Conservation (phyloP, 2,797 vertebrate genomes). For the Aphelocoma californica region DNA sequence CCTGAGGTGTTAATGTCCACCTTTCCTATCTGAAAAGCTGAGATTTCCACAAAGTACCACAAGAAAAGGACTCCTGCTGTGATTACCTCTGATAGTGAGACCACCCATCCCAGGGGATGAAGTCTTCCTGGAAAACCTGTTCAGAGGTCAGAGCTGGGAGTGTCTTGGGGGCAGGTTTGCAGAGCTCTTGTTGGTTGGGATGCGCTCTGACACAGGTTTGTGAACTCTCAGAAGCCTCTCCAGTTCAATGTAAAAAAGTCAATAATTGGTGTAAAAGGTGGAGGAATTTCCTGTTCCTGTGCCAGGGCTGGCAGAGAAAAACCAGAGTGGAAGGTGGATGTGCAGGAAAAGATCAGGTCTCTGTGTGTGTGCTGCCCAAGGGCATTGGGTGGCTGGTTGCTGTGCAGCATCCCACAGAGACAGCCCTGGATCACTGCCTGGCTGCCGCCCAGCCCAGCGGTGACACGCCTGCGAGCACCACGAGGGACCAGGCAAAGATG, state of each 20-base stretch:
- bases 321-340: background rate
- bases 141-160: background rate
- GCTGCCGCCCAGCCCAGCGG: background rate
- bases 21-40: background rate
- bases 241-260: rapidly evolving
- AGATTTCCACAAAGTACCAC: background rate
- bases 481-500: background rate
- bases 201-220: background rate
- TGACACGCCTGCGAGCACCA: background rate
- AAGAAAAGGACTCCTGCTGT: background rate
- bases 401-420: background rate
- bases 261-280: background rate
- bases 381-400: background rate
- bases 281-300: background rate
- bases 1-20: background rate
- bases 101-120: background rate
- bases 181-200: background rate
- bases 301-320: background rate
- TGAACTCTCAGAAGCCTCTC: background rate
- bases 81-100: background rate
- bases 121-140: background rate
- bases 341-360: background rate
- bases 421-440: background rate
- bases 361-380: background rate
- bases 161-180: background rate